Percentiles rank a stretch among this genome's conserved stretches.
Conservation (phyloP, 2,113 vertebrate genomes). For the Aphelocoma coerulescens region DNA sequence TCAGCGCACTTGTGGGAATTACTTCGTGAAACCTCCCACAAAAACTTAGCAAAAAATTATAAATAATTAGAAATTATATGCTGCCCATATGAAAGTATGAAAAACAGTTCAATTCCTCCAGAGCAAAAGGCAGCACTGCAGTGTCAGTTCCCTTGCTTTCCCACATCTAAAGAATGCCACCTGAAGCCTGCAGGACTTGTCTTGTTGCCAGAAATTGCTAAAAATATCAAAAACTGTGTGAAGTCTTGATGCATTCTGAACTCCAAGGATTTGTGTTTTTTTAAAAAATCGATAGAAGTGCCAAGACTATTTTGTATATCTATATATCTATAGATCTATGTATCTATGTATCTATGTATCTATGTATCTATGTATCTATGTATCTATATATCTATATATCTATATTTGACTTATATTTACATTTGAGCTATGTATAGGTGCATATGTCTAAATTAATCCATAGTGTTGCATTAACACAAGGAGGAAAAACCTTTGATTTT, state of each 20-base stretch:
- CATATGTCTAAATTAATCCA: background rate
- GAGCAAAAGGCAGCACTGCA: background rate
- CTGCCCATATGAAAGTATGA: background rate
- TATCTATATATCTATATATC: background rate
- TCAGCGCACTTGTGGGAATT: accelerated
- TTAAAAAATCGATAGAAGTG: accelerated
- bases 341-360: too few species aligned
- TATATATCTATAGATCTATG: background rate
- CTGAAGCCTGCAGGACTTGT: background rate
- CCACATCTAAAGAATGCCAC: background rate
- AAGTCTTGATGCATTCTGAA: background rate
- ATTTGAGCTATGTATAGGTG: background rate
- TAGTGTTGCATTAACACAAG: background rate
- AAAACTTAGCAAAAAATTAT: background rate
- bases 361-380: too few species aligned
- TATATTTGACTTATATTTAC: background rate
- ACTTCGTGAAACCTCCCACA: accelerated
- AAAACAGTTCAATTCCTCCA: background rate
- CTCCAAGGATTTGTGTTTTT: background rate
- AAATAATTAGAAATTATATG: background rate
- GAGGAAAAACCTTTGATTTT: background rate
- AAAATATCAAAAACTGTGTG: background rate
- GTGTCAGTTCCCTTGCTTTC: background rate
- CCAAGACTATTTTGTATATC: background rate
- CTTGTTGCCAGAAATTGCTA: background rate